These are phyloP conservation scores for Falco punctatus DNA, from an alignment of 2,113 vertebrate genomes.

Conservation along the genomic window DNA sequence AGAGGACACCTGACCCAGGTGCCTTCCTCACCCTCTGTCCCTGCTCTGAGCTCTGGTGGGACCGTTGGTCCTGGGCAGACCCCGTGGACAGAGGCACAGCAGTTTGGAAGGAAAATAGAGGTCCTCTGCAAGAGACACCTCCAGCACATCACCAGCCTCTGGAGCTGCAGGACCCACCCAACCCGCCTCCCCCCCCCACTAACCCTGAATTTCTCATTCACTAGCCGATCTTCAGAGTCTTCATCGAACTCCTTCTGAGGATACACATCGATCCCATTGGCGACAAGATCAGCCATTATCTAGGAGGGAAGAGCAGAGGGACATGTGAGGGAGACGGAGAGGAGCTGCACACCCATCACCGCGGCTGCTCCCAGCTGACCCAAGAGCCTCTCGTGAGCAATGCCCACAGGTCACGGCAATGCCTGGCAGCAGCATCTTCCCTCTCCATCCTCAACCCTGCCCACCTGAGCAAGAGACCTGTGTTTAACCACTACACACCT, in stretches of 20 bases:
- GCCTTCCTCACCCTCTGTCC: background rate
- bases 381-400: background rate
- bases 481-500: background rate
- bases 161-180: background rate
- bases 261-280: conserved; percentile 93
- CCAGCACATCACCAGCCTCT: background rate
- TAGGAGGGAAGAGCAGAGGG: conserved; percentile 50
- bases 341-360: background rate
- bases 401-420: background rate
- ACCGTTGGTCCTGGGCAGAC: background rate
- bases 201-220: conserved; percentile 96
- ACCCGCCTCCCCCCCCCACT: background rate
- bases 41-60: background rate
- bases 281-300: conserved; percentile 92
- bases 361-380: background rate
- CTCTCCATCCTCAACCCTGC: background rate
- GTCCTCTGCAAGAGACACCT: background rate
- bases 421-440: background rate
- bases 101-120: background rate
- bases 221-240: conserved; percentile 90
- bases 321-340: background rate
- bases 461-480: background rate
- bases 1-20: background rate
- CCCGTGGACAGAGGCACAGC: background rate
- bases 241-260: conserved; percentile 98